Percentiles rank a stretch among this genome's conserved stretches.
Evolutionary conservation across 2,888 invertebrate genomes (phyloP).

Genomic region (Pteria penguin): DNA sequence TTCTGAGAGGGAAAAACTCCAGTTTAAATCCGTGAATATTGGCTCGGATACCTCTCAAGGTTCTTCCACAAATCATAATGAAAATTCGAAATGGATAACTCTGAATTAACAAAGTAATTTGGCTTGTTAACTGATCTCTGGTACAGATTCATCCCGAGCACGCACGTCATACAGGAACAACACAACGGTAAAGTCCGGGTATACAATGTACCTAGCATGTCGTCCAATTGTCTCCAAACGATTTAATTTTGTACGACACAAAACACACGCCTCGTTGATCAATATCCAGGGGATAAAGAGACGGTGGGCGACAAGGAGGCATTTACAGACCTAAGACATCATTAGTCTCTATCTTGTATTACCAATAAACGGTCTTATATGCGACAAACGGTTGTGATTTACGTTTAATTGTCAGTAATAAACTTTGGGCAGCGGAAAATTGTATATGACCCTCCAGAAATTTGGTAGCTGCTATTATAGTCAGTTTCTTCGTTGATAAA

Average conservation of each 20-base stretch:
- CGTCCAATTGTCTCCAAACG: neutral
- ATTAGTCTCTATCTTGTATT: constrained; percentile 28
- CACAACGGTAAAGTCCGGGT: too few relatives aligned
- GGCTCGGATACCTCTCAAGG: too few relatives aligned
- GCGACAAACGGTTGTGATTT: constrained; percentile 44
- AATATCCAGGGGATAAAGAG: neutral
- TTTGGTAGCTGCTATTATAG: constrained; percentile 28
- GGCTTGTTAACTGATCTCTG: too few relatives aligned
- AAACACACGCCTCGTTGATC: neutral
- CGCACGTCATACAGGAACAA: too few relatives aligned
- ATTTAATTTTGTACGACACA: neutral
- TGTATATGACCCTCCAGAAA: constrained; percentile 41
- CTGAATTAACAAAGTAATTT: too few relatives aligned
- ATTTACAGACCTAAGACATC: constrained; percentile 14
- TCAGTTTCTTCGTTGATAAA: constrained; percentile 36
- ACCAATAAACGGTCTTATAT: constrained; percentile 35
- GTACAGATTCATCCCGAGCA: too few relatives aligned
- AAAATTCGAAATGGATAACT: too few relatives aligned
- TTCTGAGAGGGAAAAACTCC: too few relatives aligned
- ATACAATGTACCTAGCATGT: neutral
- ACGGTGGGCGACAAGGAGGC: constrained; percentile 8
- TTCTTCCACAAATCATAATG: too few relatives aligned
- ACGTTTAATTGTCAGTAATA: constrained; percentile 46
- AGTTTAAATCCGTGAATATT: too few relatives aligned
- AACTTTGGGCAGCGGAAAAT: constrained; percentile 39